These are phyloP conservation scores for Hormaphis cornu DNA, from an alignment of 1,140 invertebrate genomes.

Conservation along the genomic window DNA sequence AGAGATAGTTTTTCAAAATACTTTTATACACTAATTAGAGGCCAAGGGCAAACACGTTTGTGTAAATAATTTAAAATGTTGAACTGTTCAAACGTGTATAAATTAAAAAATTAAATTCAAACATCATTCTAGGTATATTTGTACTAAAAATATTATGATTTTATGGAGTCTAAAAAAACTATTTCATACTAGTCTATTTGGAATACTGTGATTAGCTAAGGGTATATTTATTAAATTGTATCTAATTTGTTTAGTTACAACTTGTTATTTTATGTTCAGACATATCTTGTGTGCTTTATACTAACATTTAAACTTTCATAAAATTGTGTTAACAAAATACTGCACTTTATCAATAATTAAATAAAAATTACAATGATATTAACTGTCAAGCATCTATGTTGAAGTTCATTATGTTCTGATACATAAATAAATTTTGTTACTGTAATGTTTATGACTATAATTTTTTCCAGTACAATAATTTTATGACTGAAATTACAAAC, in stretches of 20 bases:
- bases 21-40: neutral
- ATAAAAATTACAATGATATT: neutral
- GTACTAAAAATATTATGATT: neutral
- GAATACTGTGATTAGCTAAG: neutral
- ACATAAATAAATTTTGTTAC: no score
- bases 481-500: neutral
- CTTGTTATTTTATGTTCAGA: no score
- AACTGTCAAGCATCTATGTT: neutral
- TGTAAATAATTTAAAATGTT: slow-evolving; percentile 20
- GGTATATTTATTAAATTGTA: no score
- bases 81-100: no score
- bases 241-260: no score
- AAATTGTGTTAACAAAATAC: no score
- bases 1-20: slow-evolving; percentile 26
- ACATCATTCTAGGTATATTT: no score
- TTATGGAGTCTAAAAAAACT: neutral
- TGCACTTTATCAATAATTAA: neutral
- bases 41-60: neutral
- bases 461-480: neutral
- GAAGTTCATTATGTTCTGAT: neutral
- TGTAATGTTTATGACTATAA: neutral
- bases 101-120: no score
- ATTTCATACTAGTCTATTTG: slow-evolving; percentile 13
- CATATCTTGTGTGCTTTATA: no score
- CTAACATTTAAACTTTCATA: no score